Base-by-base conservation (phyloP, 2,888 invertebrate species). In the Andricus curvator region DNA sequence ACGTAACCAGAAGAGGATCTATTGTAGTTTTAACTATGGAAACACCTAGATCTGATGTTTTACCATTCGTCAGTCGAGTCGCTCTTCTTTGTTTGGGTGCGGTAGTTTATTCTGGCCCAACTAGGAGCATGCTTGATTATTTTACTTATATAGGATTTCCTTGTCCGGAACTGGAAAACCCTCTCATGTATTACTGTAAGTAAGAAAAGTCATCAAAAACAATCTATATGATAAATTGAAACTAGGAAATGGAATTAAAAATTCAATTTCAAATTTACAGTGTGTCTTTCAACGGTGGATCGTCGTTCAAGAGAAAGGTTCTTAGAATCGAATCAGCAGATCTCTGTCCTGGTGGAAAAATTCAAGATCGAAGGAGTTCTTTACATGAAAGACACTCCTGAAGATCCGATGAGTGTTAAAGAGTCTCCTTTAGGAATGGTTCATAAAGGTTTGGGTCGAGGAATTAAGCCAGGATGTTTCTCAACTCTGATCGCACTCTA, bases 161-260 rank as follows among this genome's bases (percentile, higher is more conserved):
- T 0, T 99, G 99, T 92, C 99, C 99, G 0, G 97, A 98, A 90
- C 94, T 98, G 76, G 99, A 99, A 91, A 99, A 99, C 93, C 99
- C 99, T 0, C 94, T 99, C n/a, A 99, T 99, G 97, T 99, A 98
- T 93, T 99, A 99, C 91, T 94, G 98, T 98, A 93, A 95, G 97
- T 95, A 74, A 78, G 33, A 37, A 1, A 64, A 67, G 29, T 37
- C 41, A 65, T 80, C 60, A 77, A 33, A 66, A 66, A 64, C 13
- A 81, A 41, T 56, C 13, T 41, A 17, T 13, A 37, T 44, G 2
- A 33, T 44, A 33, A 25, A 9, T 22, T 48, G 17, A 76, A 17
- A 44, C 17, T 11, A 48, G n/a, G 41, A 56, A 56, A n/a, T 56
- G n/a, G 5, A 56, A 56, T 56, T n/a, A 56, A n/a, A 56, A 17